Evolutionary conservation across 2,113 vertebrate species (phyloP).

Genomic region (Rhinoptilus africanus): DNA sequence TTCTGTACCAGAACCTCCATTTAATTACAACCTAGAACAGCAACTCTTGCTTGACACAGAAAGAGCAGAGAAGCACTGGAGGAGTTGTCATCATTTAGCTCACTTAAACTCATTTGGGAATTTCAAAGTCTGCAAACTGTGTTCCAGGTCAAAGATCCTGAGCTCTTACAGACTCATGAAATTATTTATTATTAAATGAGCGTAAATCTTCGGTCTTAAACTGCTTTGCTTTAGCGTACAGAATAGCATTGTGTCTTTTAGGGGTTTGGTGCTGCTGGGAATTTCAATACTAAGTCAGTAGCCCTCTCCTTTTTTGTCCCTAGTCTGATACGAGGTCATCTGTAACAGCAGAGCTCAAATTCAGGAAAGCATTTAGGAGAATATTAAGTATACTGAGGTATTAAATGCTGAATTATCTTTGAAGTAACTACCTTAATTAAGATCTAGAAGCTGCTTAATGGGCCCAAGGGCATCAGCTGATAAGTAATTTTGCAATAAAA

Average conservation of each 20-base stretch:
- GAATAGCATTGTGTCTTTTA: neutral
- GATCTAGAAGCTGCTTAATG: neutral
- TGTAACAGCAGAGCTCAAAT: neutral
- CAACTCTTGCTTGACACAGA: neutral
- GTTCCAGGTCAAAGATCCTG: neutral
- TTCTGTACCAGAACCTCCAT: neutral
- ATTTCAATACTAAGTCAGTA: neutral
- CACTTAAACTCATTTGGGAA: neutral
- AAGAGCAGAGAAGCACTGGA: neutral
- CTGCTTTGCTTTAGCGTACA: neutral
- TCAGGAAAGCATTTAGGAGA: neutral
- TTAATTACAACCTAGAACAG: neutral
- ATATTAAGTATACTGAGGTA: neutral
- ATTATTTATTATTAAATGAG: neutral
- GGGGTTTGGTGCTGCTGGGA: neutral
- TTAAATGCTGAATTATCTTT: neutral
- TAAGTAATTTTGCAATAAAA: neutral
- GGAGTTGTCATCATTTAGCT: neutral
- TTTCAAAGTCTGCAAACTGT: neutral
- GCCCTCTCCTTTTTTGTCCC: neutral
- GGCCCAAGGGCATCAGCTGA: neutral
- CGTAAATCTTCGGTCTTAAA: neutral
- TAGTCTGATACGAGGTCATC: neutral
- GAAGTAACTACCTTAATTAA: slow-evolving; percentile 2
- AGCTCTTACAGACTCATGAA: neutral